Evolutionary conservation across 2,113 vertebrate species (phyloP), one percentile per base, ranked within the genome.

Genomic region (Osmerus mordax): DNA sequence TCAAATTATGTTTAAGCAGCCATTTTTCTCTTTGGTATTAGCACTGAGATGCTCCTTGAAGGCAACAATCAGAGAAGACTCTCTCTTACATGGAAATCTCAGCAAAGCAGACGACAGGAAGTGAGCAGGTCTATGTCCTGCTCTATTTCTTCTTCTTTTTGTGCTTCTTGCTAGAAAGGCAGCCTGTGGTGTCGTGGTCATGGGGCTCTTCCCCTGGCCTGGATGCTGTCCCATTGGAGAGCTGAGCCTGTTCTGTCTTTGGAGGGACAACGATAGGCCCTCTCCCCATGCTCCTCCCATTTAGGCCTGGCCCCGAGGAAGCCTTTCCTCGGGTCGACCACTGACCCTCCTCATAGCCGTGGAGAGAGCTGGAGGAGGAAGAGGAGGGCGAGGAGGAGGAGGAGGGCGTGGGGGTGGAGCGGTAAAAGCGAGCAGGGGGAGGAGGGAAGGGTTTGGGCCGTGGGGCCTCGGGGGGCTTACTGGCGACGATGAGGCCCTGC

Each of bases 111-210:
- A 68, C 13, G 41, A 52, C 47, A 54, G 69, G 51, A 59, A 60
- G 54, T 52, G 61, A 59, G 18, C 21, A 21, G 47, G 65, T 25
- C 14, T 62, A 11, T 36, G 23, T 71, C 71, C 72, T 77, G 66
- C 75, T 78, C 63, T 77, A 67, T 53, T 75, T 84, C 70, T 83
- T 84, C 4, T 81, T 83, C 63, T 78, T 87, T 59, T 78, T 86
- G 71, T 74, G 87, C 78, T 81, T 92, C 71, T 81, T 88, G 55
- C 55, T 76, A 4, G 71, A 85, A 60, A 90, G 60, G 61, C 84
- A 88, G 21, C 86, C 82, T 8, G 80, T 76, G 19, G 19, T 77
- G 18, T 79, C 60, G 52, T 63, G n/a, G 53, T 86, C 74, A 12
- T 58, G 12, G 19, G 79, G 63, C 53, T 79, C 65, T 28, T 78